phyloP scores from a whole-genome alignment of 2,888 invertebrate genomes.

The Eremobia ochroleuca region DNA sequence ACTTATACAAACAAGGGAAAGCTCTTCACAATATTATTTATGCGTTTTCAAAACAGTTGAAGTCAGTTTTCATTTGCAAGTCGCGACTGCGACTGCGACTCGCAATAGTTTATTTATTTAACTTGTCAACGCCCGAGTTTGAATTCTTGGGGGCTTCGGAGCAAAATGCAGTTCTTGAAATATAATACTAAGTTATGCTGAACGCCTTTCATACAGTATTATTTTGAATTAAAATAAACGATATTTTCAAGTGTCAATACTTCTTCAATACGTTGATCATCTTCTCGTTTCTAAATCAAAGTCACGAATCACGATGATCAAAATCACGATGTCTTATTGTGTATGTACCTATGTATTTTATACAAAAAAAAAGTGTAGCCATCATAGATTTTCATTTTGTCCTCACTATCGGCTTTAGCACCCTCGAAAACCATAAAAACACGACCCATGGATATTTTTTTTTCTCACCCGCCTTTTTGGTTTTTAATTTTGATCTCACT shows the following conservation, averaged over 20 bases:
- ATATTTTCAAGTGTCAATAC: neutral
- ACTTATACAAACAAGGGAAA: conserved; percentile 44
- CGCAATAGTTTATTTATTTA: conserved; percentile 40
- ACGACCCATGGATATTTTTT: neutral
- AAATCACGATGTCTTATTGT: neutral
- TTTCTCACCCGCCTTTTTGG: neutral
- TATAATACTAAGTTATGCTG: neutral
- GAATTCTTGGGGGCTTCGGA: conserved; percentile 25
- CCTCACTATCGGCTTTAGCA: neutral
- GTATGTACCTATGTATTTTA: neutral
- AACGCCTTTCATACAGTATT: neutral
- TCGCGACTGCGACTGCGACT: conserved; percentile 23
- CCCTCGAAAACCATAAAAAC: neutral
- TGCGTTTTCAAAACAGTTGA: conserved; percentile 56
- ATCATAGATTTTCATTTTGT: neutral
- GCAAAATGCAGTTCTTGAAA: conserved; percentile 19
- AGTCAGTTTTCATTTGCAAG: conserved; percentile 65
- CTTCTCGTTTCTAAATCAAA: neutral
- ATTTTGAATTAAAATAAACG: neutral
- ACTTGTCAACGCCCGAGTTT: conserved; percentile 37
- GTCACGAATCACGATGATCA: too few species aligned
- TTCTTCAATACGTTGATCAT: neutral
- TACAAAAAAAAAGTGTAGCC: neutral
- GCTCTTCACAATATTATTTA: conserved; percentile 55
- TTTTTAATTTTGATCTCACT: neutral